phyloP scores from a whole-genome alignment of 1,140 invertebrate species.

The Pectinophora gossypiella region DNA sequence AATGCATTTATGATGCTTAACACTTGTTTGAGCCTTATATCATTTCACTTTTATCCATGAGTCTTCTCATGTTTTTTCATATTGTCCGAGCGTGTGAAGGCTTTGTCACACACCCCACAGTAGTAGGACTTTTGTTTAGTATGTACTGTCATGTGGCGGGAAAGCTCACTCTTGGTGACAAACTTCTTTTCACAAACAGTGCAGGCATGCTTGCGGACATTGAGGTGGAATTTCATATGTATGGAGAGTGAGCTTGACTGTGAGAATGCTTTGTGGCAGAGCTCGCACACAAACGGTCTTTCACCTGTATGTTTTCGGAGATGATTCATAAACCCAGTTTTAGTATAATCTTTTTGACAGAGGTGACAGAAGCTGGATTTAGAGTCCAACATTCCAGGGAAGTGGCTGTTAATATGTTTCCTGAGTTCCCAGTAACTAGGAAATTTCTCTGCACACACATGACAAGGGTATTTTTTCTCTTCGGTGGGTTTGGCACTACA shows the following conservation, averaged over 20 bases:
- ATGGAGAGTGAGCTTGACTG: constrained; percentile 78
- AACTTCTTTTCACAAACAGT: constrained; percentile 78
- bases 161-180: constrained; percentile 78
- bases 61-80: constrained; percentile 76
- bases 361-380: constrained; percentile 74
- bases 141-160: constrained; percentile 77
- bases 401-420: constrained; percentile 72
- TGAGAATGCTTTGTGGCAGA: constrained; percentile 78
- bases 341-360: constrained; percentile 74
- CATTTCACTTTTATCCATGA: constrained; percentile 48
- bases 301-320: constrained; percentile 92
- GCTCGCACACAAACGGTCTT: constrained; percentile 82
- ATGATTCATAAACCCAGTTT: constrained; percentile 79
- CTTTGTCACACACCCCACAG: constrained; percentile 77
- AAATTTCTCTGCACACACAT: constrained; percentile 72
- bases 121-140: constrained; percentile 78
- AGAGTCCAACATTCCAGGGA: constrained; percentile 72
- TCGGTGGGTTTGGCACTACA: constrained; percentile 63
- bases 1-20: constrained; percentile 7
- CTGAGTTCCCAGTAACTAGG: constrained; percentile 71
- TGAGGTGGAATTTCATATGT: constrained; percentile 80
- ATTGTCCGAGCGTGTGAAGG: constrained; percentile 73
- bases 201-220: constrained; percentile 74
- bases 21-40: constrained; percentile 11
- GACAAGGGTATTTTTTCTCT: constrained; percentile 71